Conservation (phyloP, 2,113 vertebrate species). For the Pipa parva region DNA sequence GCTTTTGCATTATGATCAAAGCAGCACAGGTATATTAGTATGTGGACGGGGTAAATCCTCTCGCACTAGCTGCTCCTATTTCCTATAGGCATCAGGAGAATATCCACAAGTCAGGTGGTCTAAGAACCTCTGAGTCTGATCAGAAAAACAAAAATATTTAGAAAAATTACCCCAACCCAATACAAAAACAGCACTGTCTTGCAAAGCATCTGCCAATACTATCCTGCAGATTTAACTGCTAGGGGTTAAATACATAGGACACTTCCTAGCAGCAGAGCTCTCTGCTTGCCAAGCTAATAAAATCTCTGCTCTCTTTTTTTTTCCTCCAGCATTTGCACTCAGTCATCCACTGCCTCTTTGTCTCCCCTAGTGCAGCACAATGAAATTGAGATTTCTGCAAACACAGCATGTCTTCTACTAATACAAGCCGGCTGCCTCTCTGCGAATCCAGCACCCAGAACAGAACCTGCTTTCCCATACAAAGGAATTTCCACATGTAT, state of each 20-base stretch:
- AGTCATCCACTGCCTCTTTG: constrained; percentile 35
- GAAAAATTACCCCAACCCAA: too few relatives aligned
- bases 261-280: constrained; percentile 1
- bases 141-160: too few relatives aligned
- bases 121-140: too few relatives aligned
- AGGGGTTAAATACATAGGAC: constrained; percentile 22
- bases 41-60: too few relatives aligned
- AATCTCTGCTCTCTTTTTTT: constrained; percentile 6
- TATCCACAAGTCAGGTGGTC: too few relatives aligned
- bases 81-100: too few relatives aligned
- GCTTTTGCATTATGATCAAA: too few relatives aligned
- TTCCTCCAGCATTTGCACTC: constrained; percentile 17
- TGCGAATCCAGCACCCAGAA: background rate
- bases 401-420: background rate
- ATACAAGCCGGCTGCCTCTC: constrained; percentile 1
- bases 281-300: constrained; percentile 15
- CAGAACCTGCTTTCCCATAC: background rate
- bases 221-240: background rate
- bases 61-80: too few relatives aligned
- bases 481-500: too few relatives aligned
- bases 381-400: constrained; percentile 9
- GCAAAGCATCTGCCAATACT: too few relatives aligned
- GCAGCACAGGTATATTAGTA: too few relatives aligned
- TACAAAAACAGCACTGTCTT: too few relatives aligned
- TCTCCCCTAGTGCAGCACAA: constrained; percentile 27